Evolutionary conservation across 2,797 vertebrate genomes (phyloP).

Genomic region (Bradypodion ventrale): DNA sequence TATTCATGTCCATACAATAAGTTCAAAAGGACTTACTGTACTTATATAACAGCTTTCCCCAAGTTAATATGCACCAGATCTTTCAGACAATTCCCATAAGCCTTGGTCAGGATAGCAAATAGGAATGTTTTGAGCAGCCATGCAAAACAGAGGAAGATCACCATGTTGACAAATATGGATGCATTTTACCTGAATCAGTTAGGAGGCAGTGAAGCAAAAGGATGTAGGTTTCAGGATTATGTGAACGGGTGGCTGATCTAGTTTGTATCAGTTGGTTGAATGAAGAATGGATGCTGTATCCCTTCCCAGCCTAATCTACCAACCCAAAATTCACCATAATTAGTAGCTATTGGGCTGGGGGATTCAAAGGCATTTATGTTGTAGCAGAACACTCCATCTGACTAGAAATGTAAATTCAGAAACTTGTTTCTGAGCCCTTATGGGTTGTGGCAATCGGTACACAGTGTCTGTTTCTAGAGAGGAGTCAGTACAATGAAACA

Average conservation of each 20-base stretch:
- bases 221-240: not conserved
- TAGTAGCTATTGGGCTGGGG: not conserved
- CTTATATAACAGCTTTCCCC: not conserved
- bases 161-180: not conserved
- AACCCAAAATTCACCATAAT: not conserved
- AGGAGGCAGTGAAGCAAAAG: slow-evolving; percentile 8
- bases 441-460: not conserved
- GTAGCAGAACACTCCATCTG: not conserved
- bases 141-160: not conserved
- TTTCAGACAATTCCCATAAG: not conserved
- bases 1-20: not conserved
- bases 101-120: not conserved
- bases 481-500: not conserved
- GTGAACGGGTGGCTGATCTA: not conserved
- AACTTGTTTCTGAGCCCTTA: not conserved
- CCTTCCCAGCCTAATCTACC: not conserved
- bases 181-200: not conserved
- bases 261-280: not conserved
- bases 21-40: not conserved
- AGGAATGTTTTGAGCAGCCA: not conserved
- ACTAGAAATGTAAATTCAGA: not conserved
- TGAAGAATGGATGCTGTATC: not conserved
- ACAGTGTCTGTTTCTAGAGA: fast-evolving
- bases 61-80: not conserved
- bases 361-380: not conserved